A percentile compares a stretch with the other conserved stretches of the same genome.
Conservation (phyloP, 1,140 invertebrate species). For the Laodelphax striatellus region DNA sequence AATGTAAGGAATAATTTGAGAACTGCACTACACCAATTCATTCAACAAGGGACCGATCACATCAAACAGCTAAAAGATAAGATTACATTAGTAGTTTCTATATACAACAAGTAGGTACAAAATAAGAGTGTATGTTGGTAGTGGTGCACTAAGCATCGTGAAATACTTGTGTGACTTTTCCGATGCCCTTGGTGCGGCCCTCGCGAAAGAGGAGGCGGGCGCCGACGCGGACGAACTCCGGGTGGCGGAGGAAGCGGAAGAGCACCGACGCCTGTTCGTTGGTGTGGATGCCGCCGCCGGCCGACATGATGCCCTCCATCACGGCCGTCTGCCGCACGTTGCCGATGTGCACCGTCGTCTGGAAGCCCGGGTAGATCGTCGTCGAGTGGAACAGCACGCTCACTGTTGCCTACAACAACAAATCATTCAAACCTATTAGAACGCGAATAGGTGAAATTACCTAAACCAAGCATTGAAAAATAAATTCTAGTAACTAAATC, state of each 20-base stretch:
- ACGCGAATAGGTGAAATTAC: too few species aligned
- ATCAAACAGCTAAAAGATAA: too few species aligned
- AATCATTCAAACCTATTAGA: slow-evolving; percentile 4
- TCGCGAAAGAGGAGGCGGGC: slow-evolving; percentile 79
- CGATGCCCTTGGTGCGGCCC: slow-evolving; percentile 80
- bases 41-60: too few species aligned
- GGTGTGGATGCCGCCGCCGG: slow-evolving; percentile 50
- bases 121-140: too few species aligned
- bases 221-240: slow-evolving; percentile 85
- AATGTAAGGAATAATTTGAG: too few species aligned
- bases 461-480: too few species aligned
- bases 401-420: slow-evolving; percentile 60
- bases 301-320: slow-evolving; percentile 54
- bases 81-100: too few species aligned
- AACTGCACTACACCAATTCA: too few species aligned
- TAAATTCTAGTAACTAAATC: too few species aligned
- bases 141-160: slow-evolving; percentile 21
- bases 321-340: slow-evolving; percentile 91
- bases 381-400: slow-evolving; percentile 74
- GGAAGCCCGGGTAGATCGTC: slow-evolving; percentile 76
- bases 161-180: slow-evolving; percentile 79
- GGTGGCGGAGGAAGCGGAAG: slow-evolving; percentile 79
- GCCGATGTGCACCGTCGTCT: slow-evolving; percentile 88
- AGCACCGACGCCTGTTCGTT: slow-evolving; percentile 77
- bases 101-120: too few species aligned